Evolutionary conservation across 2,113 vertebrate genomes (phyloP).

Genomic region (Hiodon tergisus): DNA sequence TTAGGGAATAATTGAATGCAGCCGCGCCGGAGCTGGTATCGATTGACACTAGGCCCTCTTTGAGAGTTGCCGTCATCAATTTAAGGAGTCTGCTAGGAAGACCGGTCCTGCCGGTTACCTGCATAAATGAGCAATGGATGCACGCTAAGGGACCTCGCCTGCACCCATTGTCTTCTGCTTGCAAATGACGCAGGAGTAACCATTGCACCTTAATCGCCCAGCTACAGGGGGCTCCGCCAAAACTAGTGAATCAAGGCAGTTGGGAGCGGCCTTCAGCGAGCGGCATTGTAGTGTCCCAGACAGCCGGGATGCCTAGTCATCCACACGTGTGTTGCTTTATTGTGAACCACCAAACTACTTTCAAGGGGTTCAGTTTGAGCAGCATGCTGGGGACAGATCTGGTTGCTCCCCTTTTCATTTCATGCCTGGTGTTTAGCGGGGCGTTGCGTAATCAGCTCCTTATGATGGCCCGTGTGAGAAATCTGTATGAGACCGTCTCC

Average conservation of each 20-base stretch:
- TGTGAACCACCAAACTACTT: not conserved
- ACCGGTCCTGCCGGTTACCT: not conserved
- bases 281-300: not conserved
- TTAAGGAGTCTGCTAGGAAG: not conserved
- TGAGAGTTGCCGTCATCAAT: conserved; percentile 12
- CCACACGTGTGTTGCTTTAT: not conserved
- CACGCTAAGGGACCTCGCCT: too few species aligned
- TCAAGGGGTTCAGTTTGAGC: not conserved
- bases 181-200: not conserved
- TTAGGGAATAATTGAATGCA: conserved; percentile 19
- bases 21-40: conserved; percentile 23
- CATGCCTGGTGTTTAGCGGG: not conserved
- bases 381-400: not conserved
- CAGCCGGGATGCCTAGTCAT: not conserved
- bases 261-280: not conserved
- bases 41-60: conserved; percentile 22
- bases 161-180: not conserved
- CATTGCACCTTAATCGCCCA: not conserved
- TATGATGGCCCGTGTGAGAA: not conserved
- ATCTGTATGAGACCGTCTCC: too few species aligned
- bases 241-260: too few species aligned
- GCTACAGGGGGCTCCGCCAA: not conserved
- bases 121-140: too few species aligned
- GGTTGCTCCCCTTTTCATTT: not conserved
- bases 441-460: not conserved